Evolutionary conservation across 2,113 vertebrate genomes (phyloP).

Genomic region (Neoarius graeffei): DNA sequence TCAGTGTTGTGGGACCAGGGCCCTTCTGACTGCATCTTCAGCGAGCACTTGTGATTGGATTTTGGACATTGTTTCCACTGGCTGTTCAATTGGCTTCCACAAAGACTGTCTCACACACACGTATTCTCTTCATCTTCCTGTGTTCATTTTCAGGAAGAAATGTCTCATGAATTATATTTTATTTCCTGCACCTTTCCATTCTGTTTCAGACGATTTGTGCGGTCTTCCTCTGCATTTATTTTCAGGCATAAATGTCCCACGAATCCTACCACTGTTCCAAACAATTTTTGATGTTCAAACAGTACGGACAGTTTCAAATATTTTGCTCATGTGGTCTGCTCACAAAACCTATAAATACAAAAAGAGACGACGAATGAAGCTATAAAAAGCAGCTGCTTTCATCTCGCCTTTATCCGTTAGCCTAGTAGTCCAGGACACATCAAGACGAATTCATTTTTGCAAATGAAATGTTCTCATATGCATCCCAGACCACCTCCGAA

Average conservation of each 20-base stretch:
- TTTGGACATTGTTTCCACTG: neutral
- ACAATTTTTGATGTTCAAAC: neutral
- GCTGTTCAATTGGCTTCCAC: too few species aligned
- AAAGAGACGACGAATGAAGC: too few species aligned
- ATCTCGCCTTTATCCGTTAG: neutral
- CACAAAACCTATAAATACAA: neutral
- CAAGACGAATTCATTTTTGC: too few species aligned
- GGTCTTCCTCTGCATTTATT: neutral
- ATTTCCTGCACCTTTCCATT: neutral
- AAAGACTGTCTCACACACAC: neutral
- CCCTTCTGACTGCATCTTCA: neutral
- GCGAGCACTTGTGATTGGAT: too few species aligned
- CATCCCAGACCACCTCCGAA: neutral
- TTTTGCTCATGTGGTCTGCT: neutral
- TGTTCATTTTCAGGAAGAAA: neutral
- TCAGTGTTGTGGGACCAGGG: too few species aligned
- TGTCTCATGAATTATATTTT: neutral
- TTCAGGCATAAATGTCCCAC: neutral
- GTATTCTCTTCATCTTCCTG: neutral
- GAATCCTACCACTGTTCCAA: neutral
- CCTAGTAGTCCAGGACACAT: neutral
- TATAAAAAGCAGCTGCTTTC: neutral
- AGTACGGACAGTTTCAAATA: neutral
- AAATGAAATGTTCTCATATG: neutral
- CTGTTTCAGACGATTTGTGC: neutral